Evolutionary conservation across 2,797 vertebrate genomes (phyloP).

Genomic region (Spinibarbus caldwelli): DNA sequence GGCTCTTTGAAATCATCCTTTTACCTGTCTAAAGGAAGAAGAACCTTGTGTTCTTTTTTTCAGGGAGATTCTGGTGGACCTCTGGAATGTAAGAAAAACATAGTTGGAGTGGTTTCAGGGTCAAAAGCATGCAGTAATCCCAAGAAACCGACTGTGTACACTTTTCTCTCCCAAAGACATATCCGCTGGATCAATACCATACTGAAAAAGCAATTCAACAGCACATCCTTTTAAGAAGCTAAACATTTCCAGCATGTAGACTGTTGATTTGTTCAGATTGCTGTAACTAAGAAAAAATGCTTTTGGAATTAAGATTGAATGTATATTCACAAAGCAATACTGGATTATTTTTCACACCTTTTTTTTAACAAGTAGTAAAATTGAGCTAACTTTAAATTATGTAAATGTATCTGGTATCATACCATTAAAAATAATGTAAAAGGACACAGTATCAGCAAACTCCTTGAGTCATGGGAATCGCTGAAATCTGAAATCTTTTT

Average conservation of each 20-base stretch:
- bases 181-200: slow-evolving; percentile 60
- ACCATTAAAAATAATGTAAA: neutral
- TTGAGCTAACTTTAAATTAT: too few relatives aligned
- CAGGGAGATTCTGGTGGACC: slow-evolving; percentile 68
- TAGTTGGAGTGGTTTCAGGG: slow-evolving; percentile 62
- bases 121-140: slow-evolving; percentile 56
- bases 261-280: neutral
- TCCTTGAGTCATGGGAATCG: neutral
- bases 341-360: neutral
- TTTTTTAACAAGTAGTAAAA: neutral
- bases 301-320: neutral
- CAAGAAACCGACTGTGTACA: slow-evolving; percentile 64
- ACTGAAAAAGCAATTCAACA: slow-evolving; percentile 55
- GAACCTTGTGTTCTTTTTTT: slow-evolving; percentile 24
- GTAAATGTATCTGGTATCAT: neutral
- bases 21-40: neutral
- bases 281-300: neutral
- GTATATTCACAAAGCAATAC: neutral
- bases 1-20: neutral
- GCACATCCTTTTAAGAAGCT: slow-evolving; percentile 21
- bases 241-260: neutral
- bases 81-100: slow-evolving; percentile 56
- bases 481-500: neutral
- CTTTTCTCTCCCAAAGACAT: slow-evolving; percentile 58
- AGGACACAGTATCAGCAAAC: neutral